Percentiles rank a stretch among this genome's conserved stretches.
Conservation (phyloP, 2,888 invertebrate genomes). For the Acrobasis suavella region DNA sequence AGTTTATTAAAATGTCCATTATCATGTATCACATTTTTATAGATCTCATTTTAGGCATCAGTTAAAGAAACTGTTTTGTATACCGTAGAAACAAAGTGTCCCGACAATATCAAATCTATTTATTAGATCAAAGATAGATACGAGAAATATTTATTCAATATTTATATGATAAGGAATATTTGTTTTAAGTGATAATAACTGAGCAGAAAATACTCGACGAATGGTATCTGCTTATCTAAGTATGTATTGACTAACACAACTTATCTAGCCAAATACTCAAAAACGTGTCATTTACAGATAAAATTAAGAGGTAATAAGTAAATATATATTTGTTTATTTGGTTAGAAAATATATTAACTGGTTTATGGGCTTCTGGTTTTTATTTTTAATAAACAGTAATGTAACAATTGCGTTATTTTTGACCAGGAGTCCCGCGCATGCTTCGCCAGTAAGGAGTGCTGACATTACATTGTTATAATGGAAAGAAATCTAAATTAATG, state of each 20-base stretch:
- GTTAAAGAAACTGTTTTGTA: constrained; percentile 6
- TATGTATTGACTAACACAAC: not conserved
- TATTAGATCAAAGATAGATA: constrained; percentile 4
- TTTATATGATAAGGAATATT: not conserved
- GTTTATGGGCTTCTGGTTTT: constrained; percentile 7
- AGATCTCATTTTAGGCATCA: constrained; percentile 25
- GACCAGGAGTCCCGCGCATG: constrained; percentile 67
- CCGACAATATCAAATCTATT: not conserved
- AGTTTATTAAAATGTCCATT: constrained; percentile 5
- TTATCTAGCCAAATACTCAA: constrained; percentile 8
- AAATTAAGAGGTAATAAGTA: not conserved
- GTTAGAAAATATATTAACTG: constrained; percentile 1
- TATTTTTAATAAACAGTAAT: constrained; percentile 8
- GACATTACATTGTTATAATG: constrained; percentile 65
- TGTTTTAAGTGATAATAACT: constrained; percentile 5
- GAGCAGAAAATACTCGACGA: not conserved
- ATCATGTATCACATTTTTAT: constrained; percentile 21
- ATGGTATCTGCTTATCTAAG: not conserved
- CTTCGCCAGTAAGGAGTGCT: constrained; percentile 58
- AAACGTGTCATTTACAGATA: constrained; percentile 4
- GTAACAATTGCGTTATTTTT: constrained; percentile 33
- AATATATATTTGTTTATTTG: not conserved
- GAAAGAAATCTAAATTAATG: constrained; percentile 1
- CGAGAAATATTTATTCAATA: constrained; percentile 10
- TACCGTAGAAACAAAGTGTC: constrained; percentile 1